Percentiles rank a stretch among this genome's conserved stretches.
phyloP scores from a whole-genome alignment of 2,797 vertebrate species.

The Vultur gryphus region DNA sequence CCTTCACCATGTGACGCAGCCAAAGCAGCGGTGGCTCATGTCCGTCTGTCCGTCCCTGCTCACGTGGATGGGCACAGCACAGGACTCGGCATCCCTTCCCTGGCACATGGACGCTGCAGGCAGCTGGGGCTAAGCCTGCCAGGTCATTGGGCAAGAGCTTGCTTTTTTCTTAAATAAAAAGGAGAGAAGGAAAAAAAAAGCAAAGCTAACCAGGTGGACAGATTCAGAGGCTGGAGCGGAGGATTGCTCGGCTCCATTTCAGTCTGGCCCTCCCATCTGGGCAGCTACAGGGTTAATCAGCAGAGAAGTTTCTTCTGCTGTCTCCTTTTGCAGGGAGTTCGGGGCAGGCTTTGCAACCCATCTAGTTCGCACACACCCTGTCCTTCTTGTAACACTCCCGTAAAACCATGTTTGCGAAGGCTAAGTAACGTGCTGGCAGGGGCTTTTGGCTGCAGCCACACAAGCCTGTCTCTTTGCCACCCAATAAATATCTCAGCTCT shows the following conservation, averaged over 20 bases:
- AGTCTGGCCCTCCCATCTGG: not conserved
- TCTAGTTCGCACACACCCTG: not conserved
- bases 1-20: accelerated
- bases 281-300: not conserved
- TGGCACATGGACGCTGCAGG: not conserved
- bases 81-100: not conserved
- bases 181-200: too few relatives aligned
- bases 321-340: not conserved
- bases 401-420: not conserved
- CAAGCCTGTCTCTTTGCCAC: not conserved
- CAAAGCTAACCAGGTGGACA: not conserved
- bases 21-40: not conserved
- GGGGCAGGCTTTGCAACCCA: not conserved
- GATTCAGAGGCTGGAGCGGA: not conserved
- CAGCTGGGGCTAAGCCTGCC: not conserved
- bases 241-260: not conserved
- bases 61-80: accelerated
- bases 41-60: not conserved
- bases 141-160: not conserved
- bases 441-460: not conserved
- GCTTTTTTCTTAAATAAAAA: not conserved
- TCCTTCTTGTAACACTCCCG: not conserved
- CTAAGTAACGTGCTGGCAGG: not conserved
- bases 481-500: constrained; percentile 3
- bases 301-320: not conserved